These are phyloP conservation scores for Engraulis encrasicolus DNA, from an alignment of 2,113 vertebrate genomes.

Conservation along the genomic window DNA sequence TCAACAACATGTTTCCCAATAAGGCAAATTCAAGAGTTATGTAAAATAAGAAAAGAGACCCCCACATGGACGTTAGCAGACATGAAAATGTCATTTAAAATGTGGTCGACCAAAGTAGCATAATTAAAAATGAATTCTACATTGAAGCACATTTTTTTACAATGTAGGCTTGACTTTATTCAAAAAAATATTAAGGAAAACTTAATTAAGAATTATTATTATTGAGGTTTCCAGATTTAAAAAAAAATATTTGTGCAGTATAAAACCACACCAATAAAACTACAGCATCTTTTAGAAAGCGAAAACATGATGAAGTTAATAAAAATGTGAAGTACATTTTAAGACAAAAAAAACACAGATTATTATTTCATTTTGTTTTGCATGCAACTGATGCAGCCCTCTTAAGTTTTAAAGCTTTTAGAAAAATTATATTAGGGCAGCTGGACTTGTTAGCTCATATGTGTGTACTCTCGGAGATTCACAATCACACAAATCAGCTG, in stretches of 20 bases:
- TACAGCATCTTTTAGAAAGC: background rate
- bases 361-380: background rate
- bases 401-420: background rate
- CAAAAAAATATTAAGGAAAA: too few species aligned
- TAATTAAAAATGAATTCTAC: background rate
- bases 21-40: background rate
- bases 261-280: background rate
- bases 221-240: constrained; percentile 29
- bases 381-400: background rate
- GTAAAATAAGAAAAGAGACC: background rate
- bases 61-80: background rate
- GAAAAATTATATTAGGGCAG: constrained; percentile 35
- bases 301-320: background rate
- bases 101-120: background rate
- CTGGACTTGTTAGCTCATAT: constrained; percentile 51
- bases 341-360: background rate
- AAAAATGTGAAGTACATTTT: background rate
- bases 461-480: background rate
- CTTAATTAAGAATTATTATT: constrained; percentile 27
- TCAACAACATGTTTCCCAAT: background rate
- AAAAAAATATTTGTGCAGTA: too few species aligned
- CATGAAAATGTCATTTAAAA: background rate
- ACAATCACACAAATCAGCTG: background rate
- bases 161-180: too few species aligned
- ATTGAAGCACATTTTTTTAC: too few species aligned